phyloP scores from a whole-genome alignment of 1,140 invertebrate species.

The Aethina tumida region DNA sequence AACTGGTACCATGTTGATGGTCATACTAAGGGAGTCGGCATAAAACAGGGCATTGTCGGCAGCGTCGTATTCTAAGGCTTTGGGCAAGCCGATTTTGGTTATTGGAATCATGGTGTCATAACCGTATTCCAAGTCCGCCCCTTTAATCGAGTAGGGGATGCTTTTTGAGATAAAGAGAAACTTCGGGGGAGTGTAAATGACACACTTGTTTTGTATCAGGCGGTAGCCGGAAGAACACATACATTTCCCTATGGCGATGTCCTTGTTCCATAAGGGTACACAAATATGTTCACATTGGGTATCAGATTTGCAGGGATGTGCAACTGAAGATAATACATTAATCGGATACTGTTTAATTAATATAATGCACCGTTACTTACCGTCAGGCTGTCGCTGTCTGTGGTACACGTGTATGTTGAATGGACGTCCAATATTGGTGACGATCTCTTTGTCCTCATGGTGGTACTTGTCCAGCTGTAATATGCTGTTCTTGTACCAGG shows the following conservation, averaged over 20 bases:
- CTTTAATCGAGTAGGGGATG: conserved; percentile 53
- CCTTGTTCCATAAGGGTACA: conserved; percentile 47
- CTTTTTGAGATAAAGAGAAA: conserved; percentile 56
- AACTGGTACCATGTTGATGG: conserved; percentile 23
- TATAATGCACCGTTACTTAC: conserved; percentile 31
- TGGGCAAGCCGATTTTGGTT: conserved; percentile 48
- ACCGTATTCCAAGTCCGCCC: conserved; percentile 34
- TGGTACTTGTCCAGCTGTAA: conserved; percentile 47
- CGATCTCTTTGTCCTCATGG: conserved; percentile 34
- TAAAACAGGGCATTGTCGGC: conserved; percentile 57
- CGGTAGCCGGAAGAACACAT: conserved; percentile 59
- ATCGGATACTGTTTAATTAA: no score
- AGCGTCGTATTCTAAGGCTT: conserved; percentile 60
- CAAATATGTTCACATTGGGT: conserved; percentile 72
- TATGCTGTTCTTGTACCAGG: conserved; percentile 54
- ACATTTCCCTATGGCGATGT: conserved; percentile 47
- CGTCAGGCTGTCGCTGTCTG: conserved; percentile 59
- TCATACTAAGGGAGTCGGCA: conserved; percentile 46
- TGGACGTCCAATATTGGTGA: conserved; percentile 44
- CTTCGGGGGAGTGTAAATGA: conserved; percentile 30
- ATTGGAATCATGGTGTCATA: conserved; percentile 42
- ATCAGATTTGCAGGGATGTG: conserved; percentile 58
- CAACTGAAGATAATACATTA: conserved; percentile 35
- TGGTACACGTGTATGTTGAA: conserved; percentile 61
- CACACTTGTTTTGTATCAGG: conserved; percentile 38